phyloP scores from a whole-genome alignment of 2,888 invertebrate species.

The Eupelmus urozonus region DNA sequence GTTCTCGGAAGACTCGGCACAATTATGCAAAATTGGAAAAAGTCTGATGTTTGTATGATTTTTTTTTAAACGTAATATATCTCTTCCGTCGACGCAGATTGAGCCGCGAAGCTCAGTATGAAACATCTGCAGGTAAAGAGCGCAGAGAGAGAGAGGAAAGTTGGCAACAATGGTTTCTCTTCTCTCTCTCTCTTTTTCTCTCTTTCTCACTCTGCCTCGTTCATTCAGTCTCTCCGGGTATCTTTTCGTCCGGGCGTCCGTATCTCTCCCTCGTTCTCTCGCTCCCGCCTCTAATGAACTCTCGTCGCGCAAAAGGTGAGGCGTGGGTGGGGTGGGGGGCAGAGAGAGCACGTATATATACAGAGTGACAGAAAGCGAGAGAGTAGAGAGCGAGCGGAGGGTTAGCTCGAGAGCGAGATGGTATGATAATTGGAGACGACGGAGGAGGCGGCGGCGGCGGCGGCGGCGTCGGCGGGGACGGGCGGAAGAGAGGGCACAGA shows the following conservation, averaged over 20 bases:
- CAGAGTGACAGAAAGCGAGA: conserved; percentile 60
- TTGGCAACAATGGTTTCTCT: conserved; percentile 13
- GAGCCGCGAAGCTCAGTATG: too few species aligned
- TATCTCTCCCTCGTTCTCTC: conserved; percentile 47
- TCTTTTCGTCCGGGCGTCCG: conserved; percentile 56
- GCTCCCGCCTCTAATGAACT: conserved; percentile 53
- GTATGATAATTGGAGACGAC: conserved; percentile 67
- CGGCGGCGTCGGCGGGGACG: conserved; percentile 51
- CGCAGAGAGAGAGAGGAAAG: not conserved
- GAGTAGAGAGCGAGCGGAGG: conserved; percentile 50
- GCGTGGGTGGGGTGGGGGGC: conserved; percentile 39
- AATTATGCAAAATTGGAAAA: too few species aligned
- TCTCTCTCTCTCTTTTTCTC: too few species aligned
- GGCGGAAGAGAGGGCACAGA: conserved; percentile 50
- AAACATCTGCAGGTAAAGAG: too few species aligned
- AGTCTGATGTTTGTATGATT: too few species aligned
- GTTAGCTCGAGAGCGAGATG: conserved; percentile 62
- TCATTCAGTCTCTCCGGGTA: conserved; percentile 13
- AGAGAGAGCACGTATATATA: conserved; percentile 50
- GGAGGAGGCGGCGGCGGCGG: conserved; percentile 58
- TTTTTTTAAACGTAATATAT: not conserved
- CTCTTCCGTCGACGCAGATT: too few species aligned
- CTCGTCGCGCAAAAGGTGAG: conserved; percentile 38
- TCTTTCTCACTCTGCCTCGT: not conserved
- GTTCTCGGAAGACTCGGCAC: too few species aligned